Evolutionary conservation across 2,113 vertebrate genomes (phyloP).

Genomic region (Columba janthina): DNA sequence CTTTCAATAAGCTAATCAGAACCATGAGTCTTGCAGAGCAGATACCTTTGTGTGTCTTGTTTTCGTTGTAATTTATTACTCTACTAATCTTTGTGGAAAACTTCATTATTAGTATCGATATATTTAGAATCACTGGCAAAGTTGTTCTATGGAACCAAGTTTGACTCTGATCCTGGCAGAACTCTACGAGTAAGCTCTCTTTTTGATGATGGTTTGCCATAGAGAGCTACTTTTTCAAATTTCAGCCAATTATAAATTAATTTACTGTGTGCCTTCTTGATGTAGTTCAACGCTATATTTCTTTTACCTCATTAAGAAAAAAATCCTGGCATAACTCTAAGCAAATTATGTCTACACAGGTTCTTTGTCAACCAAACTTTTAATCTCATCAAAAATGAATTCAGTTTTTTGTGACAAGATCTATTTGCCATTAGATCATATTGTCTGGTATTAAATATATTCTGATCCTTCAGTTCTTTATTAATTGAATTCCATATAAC

Average conservation of each 20-base stretch:
- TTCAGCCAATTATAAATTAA: not conserved
- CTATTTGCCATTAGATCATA: not conserved
- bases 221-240: not conserved
- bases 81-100: not conserved
- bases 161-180: not conserved
- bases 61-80: not conserved
- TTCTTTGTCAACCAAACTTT: constrained; percentile 8
- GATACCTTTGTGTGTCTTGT: not conserved
- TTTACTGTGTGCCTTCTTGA: not conserved
- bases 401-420: not conserved
- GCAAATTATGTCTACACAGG: not conserved
- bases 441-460: not conserved
- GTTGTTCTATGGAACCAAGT: not conserved
- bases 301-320: not conserved
- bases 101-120: not conserved
- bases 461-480: not conserved
- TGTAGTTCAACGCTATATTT: not conserved
- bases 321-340: not conserved
- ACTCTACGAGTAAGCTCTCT: not conserved
- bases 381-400: constrained; percentile 6
- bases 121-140: not conserved
- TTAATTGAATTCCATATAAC: not conserved
- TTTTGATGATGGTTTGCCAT: not conserved
- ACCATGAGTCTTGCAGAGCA: not conserved
- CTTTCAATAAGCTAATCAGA: not conserved